Evolutionary conservation across 2,797 vertebrate genomes (phyloP).

Genomic region (Toxotes lorentzi): DNA sequence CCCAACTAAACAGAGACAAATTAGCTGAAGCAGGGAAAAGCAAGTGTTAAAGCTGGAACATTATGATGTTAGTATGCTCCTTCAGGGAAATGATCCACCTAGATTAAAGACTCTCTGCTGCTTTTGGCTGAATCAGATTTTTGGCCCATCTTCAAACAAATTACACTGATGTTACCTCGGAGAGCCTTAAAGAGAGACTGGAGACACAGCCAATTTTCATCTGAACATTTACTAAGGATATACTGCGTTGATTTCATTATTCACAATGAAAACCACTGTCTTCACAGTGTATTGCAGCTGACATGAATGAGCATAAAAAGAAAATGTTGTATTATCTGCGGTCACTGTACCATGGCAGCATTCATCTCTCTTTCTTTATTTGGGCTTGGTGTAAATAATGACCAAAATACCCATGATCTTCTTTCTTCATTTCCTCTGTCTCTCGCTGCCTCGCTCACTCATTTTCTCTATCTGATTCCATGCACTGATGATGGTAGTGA

Average conservation of each 20-base stretch:
- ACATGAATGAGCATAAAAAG: slow-evolving; percentile 63
- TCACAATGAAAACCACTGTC: slow-evolving; percentile 46
- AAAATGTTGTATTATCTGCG: slow-evolving; percentile 63
- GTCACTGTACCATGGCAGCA: slow-evolving; percentile 58
- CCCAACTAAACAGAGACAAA: neutral
- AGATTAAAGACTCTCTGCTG: slow-evolving; percentile 38
- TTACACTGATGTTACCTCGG: slow-evolving; percentile 42
- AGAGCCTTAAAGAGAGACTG: slow-evolving; percentile 38
- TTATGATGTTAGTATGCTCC: slow-evolving; percentile 16
- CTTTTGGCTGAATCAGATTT: slow-evolving; percentile 50
- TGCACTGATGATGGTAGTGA: slow-evolving; percentile 66
- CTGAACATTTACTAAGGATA: slow-evolving; percentile 52
- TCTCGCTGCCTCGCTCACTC: slow-evolving; percentile 52
- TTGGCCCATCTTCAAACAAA: slow-evolving; percentile 58
- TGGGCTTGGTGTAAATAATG: slow-evolving; percentile 72
- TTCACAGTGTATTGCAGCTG: slow-evolving; percentile 37
- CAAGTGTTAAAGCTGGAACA: slow-evolving; percentile 8
- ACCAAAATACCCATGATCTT: slow-evolving; percentile 63
- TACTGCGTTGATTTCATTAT: slow-evolving; percentile 61
- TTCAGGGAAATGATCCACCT: slow-evolving; percentile 42
- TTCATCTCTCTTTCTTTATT: slow-evolving; percentile 66
- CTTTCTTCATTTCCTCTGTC: slow-evolving; percentile 77
- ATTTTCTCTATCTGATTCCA: slow-evolving; percentile 64
- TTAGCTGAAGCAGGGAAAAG: slow-evolving; percentile 8
- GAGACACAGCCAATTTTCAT: slow-evolving; percentile 53